A percentile compares a stretch with the other conserved stretches of the same genome.
Conservation (phyloP, 1,140 invertebrate species). For the Drosophila pectinifera region DNA sequence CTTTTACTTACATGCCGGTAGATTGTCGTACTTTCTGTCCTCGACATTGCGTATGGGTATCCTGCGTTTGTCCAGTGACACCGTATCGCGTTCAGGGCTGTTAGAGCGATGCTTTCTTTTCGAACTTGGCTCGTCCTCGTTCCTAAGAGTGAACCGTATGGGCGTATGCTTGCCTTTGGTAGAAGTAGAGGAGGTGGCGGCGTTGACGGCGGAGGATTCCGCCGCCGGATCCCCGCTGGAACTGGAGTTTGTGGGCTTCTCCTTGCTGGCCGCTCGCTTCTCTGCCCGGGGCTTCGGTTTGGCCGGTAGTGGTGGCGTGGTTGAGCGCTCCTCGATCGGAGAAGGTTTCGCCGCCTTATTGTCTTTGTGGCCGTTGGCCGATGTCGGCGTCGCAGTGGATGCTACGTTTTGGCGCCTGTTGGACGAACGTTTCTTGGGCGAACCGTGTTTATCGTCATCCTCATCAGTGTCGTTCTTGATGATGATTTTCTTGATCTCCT, state of each 20-base stretch:
- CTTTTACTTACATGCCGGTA: conserved; percentile 71
- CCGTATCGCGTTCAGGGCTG: conserved; percentile 59
- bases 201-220: not conserved
- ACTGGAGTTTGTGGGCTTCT: conserved; percentile 23
- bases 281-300: conserved; percentile 36
- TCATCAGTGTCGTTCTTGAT: conserved; percentile 81
- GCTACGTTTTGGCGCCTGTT: conserved; percentile 24
- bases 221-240: conserved; percentile 3
- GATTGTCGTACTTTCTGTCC: conserved; percentile 81
- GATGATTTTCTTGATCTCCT: conserved; percentile 80
- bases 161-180: conserved; percentile 72
- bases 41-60: conserved; percentile 73
- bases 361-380: conserved; percentile 54
- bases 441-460: conserved; percentile 53
- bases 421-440: conserved; percentile 40
- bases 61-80: conserved; percentile 56
- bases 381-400: not conserved
- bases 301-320: conserved; percentile 70
- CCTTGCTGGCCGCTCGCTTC: conserved; percentile 44
- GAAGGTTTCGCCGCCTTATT: conserved; percentile 37
- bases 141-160: conserved; percentile 71
- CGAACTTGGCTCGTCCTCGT: conserved; percentile 40
- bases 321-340: conserved; percentile 62
- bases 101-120: conserved; percentile 47
- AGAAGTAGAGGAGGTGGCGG: conserved; percentile 7